Base-by-base conservation (phyloP, 2,113 vertebrate species). In the Erinaceus europaeus region DNA sequence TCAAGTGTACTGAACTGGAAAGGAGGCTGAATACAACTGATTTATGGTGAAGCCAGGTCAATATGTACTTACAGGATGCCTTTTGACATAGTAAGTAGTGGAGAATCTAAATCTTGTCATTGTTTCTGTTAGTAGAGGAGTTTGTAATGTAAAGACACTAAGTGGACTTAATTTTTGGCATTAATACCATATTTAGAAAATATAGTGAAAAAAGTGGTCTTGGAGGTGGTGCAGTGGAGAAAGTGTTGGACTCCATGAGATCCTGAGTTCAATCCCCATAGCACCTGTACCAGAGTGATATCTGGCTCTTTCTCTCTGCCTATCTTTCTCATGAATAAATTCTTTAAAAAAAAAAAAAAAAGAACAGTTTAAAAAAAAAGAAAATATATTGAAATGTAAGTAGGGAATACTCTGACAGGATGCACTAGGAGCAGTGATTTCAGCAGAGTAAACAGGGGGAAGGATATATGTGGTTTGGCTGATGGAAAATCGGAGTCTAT, bases 401-500 rank as follows among this genome's bases (percentile, higher is more conserved):
- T 72, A 83, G 86, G 44, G 68, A 93, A 88, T 84, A 79, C 75
- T 90, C 80, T 57, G 79, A 90, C 52, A 21, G 73, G 72, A 86
- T 84, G 62, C 78, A 59, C 78, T 65, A 78, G 71, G 55, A 82
- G 38, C 79, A 89, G 78, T 88, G 80, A 93, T 95, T 91, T 94
- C 84, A 92, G 65, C 86, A 91, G 68, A 95, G 86, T 86, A 90
- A 94, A 89, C 61, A 92, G 76, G 77, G 72, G 62, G 89, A 88
- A 76, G 80, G 72, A 78, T 83, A 83, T 77, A 69, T 91, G 86
- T 91, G 92, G 86, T 95, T 90, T 92, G 80, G 86, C 68, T 61
- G 89, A 80, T 92, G 93, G 84, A 94, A 95, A 92, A 93, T 76
- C 72, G 93, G 94, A 84, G 84, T 27, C 80, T 90, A 46, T 91